Evolutionary conservation across 2,888 invertebrate genomes (phyloP).

Genomic region (Cheilosia pagana): DNA sequence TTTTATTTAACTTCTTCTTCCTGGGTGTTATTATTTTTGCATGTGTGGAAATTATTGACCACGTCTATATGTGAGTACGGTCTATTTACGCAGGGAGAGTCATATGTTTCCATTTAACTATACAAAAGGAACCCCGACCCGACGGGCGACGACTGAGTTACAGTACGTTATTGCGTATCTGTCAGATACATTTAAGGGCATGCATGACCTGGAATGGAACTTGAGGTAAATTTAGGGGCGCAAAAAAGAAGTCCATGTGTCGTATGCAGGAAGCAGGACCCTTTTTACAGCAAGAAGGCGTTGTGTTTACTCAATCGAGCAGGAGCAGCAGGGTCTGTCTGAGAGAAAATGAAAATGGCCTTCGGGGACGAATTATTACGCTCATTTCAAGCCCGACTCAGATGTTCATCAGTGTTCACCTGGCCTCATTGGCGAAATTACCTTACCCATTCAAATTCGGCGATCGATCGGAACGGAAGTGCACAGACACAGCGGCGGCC

Average conservation of each 20-base stretch:
- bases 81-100: constrained; percentile 7
- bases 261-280: constrained; percentile 5
- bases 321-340: constrained; percentile 12
- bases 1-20: constrained; percentile 51
- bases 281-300: constrained; percentile 13
- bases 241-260: constrained; percentile 25
- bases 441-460: constrained; percentile 54
- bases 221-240: constrained; percentile 37
- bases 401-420: constrained; percentile 57
- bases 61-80: constrained; percentile 11
- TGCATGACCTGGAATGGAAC: constrained; percentile 22
- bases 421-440: constrained; percentile 49
- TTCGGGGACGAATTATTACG: constrained; percentile 65
- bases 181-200: constrained; percentile 42
- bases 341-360: constrained; percentile 50
- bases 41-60: constrained; percentile 65
- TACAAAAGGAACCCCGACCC: constrained; percentile 16
- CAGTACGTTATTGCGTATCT: constrained; percentile 27
- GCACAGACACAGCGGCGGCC: neutral
- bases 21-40: constrained; percentile 66
- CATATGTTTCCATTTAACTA: constrained; percentile 55
- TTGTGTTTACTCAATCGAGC: constrained; percentile 43
- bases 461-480: constrained; percentile 51
- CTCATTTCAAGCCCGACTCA: constrained; percentile 66
- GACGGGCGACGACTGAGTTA: constrained; percentile 51